Evolutionary conservation across 64 coral and sea anemone species (phyloP), one percentile per base, ranked within the genome.

Genomic region (Orbicella faveolata): DNA sequence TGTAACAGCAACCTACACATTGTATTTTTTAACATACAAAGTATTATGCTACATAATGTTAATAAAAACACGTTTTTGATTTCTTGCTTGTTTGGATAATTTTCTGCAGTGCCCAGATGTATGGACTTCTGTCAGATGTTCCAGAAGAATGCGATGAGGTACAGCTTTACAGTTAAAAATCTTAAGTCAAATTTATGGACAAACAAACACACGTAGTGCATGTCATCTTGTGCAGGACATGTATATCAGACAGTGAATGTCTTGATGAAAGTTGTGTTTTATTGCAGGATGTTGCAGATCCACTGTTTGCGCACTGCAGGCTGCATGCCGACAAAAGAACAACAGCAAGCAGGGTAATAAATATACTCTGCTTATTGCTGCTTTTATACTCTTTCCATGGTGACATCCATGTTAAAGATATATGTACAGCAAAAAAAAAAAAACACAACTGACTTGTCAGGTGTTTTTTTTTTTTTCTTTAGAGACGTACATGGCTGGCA

Each of bases 61-160:
- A 30, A 30, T 30, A 30, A 30, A 30, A 30, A 30, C 30, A 30
- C 30, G 30, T 30, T 30, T 30, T 30, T 30, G 30, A 30, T 30
- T 30, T 30, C 30, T 30, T 30, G 30, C 30, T 30, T 30, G 30
- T 30, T 30, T 30, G 30, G 30, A 30, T 30, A 30, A 30, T 75
- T 52, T 37, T 81, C 9, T 80, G 55, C 66, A 96, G 95, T 91
- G 95, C 95, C n/a, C 95, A 96, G 83, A 96, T 96, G 88, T 89
- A 96, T 78, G 95, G 95, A 62, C 91, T 96, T 88, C 74, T 96
- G 5, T 96, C 95, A 37, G 95, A 96, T 80, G 95, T 96, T 17
- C 95, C 95, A 48, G 95, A 96, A 61, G 95, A 96, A 73, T 96
- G 95, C 88, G 91, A 93, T 80, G 95, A 96, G 87, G 95, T 96